These are phyloP conservation scores for Lepilemur ruficaudatus DNA, from an alignment of 2,797 vertebrate genomes.

Conservation along the genomic window DNA sequence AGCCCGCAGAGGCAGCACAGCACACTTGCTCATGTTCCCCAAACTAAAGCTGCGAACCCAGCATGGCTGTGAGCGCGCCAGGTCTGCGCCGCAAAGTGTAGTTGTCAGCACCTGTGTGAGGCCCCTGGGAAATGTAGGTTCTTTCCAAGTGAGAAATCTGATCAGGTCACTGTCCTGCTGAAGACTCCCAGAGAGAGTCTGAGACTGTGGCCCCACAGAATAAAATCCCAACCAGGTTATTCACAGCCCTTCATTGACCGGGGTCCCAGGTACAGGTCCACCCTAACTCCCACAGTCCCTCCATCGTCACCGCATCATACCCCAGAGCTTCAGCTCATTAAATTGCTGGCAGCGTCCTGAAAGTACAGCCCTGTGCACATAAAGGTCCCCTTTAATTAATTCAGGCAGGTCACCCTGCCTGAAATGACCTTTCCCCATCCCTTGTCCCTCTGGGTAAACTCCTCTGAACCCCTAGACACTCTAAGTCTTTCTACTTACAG, in stretches of 20 bases:
- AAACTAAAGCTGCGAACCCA: background rate
- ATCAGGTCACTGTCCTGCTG: background rate
- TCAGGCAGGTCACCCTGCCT: no score
- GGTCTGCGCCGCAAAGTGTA: background rate
- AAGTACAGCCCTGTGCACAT: background rate
- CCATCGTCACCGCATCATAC: background rate
- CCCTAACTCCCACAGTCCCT: background rate
- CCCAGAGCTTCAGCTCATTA: background rate
- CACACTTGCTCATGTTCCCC: background rate
- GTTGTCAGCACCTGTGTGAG: background rate
- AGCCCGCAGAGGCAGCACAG: background rate
- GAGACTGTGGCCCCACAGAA: background rate
- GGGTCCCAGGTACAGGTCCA: no score
- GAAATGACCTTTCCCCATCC: background rate
- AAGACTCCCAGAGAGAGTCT: no score
- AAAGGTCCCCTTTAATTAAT: no score
- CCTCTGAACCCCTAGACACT: background rate
- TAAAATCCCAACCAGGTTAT: background rate
- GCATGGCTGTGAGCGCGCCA: background rate
- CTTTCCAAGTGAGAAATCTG: background rate
- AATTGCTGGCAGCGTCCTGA: background rate
- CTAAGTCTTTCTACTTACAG: background rate
- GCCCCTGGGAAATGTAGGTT: background rate
- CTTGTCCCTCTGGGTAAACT: background rate
- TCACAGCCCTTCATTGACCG: background rate